Percentiles rank a stretch among this genome's conserved stretches.
These are phyloP conservation scores for Pasiphila rectangulata DNA, from an alignment of 2,888 invertebrate species.

Conservation along the genomic window DNA sequence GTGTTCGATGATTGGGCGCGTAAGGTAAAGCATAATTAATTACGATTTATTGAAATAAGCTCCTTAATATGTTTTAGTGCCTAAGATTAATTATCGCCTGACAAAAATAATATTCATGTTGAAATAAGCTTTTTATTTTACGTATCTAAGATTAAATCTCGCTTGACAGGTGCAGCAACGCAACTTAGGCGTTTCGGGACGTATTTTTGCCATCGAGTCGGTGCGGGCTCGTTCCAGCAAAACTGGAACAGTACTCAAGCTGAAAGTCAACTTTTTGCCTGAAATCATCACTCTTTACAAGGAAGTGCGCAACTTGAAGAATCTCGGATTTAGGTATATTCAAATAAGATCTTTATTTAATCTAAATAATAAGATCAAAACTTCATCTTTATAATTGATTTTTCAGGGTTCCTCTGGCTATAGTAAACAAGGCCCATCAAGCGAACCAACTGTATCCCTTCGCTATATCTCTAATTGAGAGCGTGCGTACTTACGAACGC, in stretches of 20 bases:
- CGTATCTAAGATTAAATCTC: constrained; percentile 14
- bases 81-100: constrained; percentile 18
- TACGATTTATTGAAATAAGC: background rate
- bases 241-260: constrained; percentile 89
- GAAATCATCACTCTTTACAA: constrained; percentile 99
- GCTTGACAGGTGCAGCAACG: constrained; percentile 88
- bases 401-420: constrained; percentile 94
- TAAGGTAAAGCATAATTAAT: constrained; percentile 76
- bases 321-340: constrained; percentile 89
- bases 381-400: constrained; percentile 11
- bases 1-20: constrained; percentile 99
- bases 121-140: background rate
- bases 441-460: constrained; percentile 99
- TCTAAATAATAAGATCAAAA: background rate
- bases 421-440: constrained; percentile 99
- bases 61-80: background rate
- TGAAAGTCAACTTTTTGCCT: constrained; percentile 97
- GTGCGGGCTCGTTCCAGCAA: constrained; percentile 89
- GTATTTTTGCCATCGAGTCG: constrained; percentile 96
- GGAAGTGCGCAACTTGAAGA: constrained; percentile 98
- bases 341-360: background rate
- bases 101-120: too few species aligned
- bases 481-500: constrained; percentile 97
- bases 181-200: constrained; percentile 95
- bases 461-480: constrained; percentile 98